Conservation (phyloP, 2,888 invertebrate species). For the Macrosiphum euphorbiae region DNA sequence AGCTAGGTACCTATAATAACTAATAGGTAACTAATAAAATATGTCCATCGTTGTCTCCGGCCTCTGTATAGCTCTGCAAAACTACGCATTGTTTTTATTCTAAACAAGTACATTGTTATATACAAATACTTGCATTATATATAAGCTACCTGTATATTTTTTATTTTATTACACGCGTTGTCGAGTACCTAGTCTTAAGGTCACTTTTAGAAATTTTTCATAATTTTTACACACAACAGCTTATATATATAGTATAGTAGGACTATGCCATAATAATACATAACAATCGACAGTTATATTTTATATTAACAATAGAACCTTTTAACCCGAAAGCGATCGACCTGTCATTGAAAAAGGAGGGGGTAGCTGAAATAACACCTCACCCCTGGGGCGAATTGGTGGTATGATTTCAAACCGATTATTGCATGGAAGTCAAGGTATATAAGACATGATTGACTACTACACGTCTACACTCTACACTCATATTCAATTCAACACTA, state of each 20-base stretch:
- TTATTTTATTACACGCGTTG: not conserved
- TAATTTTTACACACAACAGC: not conserved
- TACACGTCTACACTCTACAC: no score
- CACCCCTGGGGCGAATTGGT: not conserved
- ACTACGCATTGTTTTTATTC: not conserved
- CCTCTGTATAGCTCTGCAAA: not conserved
- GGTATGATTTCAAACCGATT: not conserved
- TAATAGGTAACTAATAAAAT: not conserved
- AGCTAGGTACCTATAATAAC: not conserved
- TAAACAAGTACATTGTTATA: not conserved
- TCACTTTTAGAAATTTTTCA: constrained; percentile 27
- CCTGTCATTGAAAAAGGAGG: not conserved
- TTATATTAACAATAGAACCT: constrained; percentile 32
- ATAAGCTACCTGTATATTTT: not conserved
- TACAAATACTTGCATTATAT: not conserved
- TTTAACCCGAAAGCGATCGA: constrained; percentile 18
- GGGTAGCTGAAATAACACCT: not conserved
- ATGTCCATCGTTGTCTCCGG: not conserved
- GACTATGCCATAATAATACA: not conserved
- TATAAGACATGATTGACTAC: not conserved
- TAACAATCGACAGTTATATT: not conserved
- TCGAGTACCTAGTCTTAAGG: not conserved
- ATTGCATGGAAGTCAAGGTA: not conserved
- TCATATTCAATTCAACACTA: not conserved
- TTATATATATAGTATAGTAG: no score